phyloP scores from a whole-genome alignment of 2,888 invertebrate species.

The Drosophila neonasuta region DNA sequence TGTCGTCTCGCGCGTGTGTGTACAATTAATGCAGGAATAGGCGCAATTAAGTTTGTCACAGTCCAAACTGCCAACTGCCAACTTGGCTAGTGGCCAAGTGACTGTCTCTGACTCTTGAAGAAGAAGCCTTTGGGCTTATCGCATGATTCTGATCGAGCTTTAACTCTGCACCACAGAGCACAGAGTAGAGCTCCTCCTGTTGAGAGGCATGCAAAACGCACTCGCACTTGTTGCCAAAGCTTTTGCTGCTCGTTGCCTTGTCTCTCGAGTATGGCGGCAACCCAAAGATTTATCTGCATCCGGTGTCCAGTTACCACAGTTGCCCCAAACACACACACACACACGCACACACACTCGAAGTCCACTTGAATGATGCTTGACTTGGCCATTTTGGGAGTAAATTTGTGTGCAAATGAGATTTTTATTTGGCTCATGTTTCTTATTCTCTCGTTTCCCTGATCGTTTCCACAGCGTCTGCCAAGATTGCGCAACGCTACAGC shows the following conservation, averaged over 20 bases:
- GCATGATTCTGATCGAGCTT: slow-evolving; percentile 76
- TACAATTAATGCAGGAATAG: slow-evolving; percentile 78
- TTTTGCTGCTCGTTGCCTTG: slow-evolving; percentile 24
- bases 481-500: slow-evolving; percentile 45
- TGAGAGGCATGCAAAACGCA: slow-evolving; percentile 55
- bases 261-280: slow-evolving; percentile 55
- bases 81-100: neutral
- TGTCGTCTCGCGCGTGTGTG: slow-evolving; percentile 67
- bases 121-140: slow-evolving; percentile 54
- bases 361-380: slow-evolving; percentile 68
- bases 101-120: slow-evolving; percentile 19
- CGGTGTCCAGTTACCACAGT: slow-evolving; percentile 74
- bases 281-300: slow-evolving; percentile 76
- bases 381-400: slow-evolving; percentile 77
- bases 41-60: slow-evolving; percentile 77
- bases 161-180: slow-evolving; percentile 41
- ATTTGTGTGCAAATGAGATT: slow-evolving; percentile 79
- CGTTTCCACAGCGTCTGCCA: slow-evolving; percentile 35
- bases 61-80: slow-evolving; percentile 11
- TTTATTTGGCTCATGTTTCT: slow-evolving; percentile 77
- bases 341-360: neutral
- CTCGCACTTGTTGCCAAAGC: slow-evolving; percentile 58
- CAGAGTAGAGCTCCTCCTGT: slow-evolving; percentile 1
- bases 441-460: slow-evolving; percentile 33
- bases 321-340: slow-evolving; percentile 6